These are phyloP conservation scores for Diachasma alloeum DNA, from an alignment of 1,140 invertebrate genomes.

Conservation along the genomic window DNA sequence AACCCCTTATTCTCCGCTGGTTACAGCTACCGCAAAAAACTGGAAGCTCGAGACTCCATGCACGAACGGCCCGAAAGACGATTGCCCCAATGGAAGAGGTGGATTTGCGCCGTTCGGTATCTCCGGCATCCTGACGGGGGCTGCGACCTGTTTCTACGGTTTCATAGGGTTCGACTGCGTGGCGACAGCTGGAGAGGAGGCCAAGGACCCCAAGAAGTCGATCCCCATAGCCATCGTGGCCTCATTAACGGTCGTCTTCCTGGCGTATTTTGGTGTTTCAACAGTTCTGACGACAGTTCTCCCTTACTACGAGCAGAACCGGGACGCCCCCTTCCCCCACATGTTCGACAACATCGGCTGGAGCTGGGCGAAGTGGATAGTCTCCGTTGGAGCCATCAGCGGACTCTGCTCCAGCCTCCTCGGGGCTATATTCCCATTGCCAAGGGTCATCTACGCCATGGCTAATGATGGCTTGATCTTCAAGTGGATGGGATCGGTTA, in stretches of 20 bases:
- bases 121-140: constrained; percentile 80
- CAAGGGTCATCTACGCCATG: constrained; percentile 88
- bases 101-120: constrained; percentile 87
- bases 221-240: constrained; percentile 90
- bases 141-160: constrained; percentile 90
- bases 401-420: constrained; percentile 79
- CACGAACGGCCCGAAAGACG: constrained; percentile 35
- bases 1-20: no score
- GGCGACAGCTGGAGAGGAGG: constrained; percentile 85
- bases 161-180: constrained; percentile 93
- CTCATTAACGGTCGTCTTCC: constrained; percentile 82
- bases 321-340: constrained; percentile 75
- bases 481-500: constrained; percentile 75
- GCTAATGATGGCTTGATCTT: constrained; percentile 85
- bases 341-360: constrained; percentile 77
- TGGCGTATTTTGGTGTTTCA: constrained; percentile 89
- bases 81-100: constrained; percentile 69
- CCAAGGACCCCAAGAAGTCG: constrained; percentile 84
- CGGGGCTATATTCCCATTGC: constrained; percentile 87
- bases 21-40: constrained; percentile 68
- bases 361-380: constrained; percentile 77
- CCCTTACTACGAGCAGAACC: constrained; percentile 83
- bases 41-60: constrained; percentile 73
- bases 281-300: constrained; percentile 87
- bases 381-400: constrained; percentile 79